Evolutionary conservation across 2,888 invertebrate species (phyloP).

Genomic region (Himalopsyche kuldschensis): DNA sequence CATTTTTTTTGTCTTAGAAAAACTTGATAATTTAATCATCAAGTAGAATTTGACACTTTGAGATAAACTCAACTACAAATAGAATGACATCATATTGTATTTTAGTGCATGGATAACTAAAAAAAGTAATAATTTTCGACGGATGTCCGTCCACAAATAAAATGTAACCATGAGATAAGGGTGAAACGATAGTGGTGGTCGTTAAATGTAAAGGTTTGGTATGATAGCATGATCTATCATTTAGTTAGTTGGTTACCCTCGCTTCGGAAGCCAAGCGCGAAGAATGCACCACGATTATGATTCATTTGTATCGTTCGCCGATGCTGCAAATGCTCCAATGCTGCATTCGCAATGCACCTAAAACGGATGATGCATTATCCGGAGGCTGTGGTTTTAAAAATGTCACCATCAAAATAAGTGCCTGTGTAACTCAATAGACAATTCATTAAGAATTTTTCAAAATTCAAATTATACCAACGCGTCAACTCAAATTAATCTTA

Average conservation of each 20-base stretch:
- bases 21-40: too few relatives aligned
- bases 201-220: neutral
- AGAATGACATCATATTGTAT: too few relatives aligned
- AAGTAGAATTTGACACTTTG: too few relatives aligned
- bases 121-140: too few relatives aligned
- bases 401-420: neutral
- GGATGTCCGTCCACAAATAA: neutral
- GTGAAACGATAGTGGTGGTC: neutral
- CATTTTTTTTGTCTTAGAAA: too few relatives aligned
- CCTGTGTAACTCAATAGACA: too few relatives aligned
- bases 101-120: too few relatives aligned
- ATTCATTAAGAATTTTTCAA: too few relatives aligned
- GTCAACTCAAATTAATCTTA: too few relatives aligned
- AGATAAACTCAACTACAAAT: too few relatives aligned
- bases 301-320: conserved; percentile 12
- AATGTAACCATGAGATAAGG: neutral
- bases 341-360: neutral
- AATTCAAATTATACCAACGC: too few relatives aligned
- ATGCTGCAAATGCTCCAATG: neutral
- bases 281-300: conserved; percentile 8
- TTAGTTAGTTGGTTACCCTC: neutral
- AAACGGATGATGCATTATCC: neutral
- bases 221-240: neutral
- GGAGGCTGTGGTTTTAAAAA: neutral
- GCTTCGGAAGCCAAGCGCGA: neutral